Base-by-base conservation (phyloP, 2,888 invertebrate genomes). In the Phaonia tiefii region DNA sequence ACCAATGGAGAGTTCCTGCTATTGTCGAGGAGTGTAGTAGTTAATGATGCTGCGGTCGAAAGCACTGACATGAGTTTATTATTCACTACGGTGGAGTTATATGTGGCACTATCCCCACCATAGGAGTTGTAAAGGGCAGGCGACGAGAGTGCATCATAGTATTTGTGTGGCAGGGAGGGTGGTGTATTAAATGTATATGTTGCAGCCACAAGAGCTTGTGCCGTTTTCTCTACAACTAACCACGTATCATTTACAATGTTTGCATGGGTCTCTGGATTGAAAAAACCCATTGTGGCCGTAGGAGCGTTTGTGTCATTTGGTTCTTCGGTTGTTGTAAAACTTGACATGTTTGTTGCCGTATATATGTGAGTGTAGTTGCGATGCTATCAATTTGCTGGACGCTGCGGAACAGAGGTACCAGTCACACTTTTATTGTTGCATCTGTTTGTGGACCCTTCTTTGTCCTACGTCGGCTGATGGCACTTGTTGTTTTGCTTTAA, bases 171-270 rank as follows among this genome's bases (percentile, higher is more conserved):
- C 3, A 25, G 13, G 54, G 54, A 13, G 22, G 54, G 54, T 11
- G 25, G 13, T 20, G 17, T 46, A 15, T 60, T 46, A 13, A 37
- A 8, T n/a, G 20, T 22, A 26, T 49, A 49, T 39, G 49, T 66
- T 10, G 73, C 39, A 46, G 73, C 54, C 20, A 71, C 75, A 70
- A 77, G 65, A 51, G 77, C 42, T 10, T 67, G n/a, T 42, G 79
- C 60, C n/a, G 80, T 71, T n/a, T 72, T 69, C 58, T 79, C 75
- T 46, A 80, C 73, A 11, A 80, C 76, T 31, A 56, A 49, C 77
- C 76, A 80, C 20, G 77, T 60, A 37, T 79, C 63, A 73, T 84
- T 82, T 17, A 63, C 8, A 39, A 70, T 31, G 31, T 31, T 31
- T 31, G 31, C 31, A 25, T 20, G 46, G 49, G 4, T 71, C 26